A percentile compares a stretch with the other conserved stretches of the same genome.
Conservation (phyloP, 2,797 vertebrate genomes). For the Poliocrania exsul region DNA sequence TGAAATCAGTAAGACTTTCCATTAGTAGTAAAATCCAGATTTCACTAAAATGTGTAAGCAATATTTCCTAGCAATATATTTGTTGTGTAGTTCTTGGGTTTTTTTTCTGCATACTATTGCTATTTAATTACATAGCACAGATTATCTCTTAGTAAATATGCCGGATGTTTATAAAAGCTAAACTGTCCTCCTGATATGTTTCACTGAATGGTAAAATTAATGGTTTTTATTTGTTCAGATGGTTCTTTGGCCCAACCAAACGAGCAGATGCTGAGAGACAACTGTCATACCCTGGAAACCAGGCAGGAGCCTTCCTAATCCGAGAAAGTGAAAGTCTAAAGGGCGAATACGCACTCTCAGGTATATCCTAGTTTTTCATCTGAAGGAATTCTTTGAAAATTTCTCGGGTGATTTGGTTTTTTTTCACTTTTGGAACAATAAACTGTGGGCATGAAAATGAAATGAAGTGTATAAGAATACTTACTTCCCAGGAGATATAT, state of each 20-base stretch:
- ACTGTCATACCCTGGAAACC: constrained; percentile 80
- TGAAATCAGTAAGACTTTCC: neutral
- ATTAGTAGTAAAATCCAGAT: neutral
- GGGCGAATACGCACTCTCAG: constrained; percentile 90
- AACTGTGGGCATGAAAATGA: neutral
- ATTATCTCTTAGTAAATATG: constrained; percentile 14
- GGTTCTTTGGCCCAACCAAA: constrained; percentile 92
- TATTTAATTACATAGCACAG: neutral
- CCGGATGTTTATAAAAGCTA: neutral
- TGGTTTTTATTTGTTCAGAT: constrained; percentile 78
- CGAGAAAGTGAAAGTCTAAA: constrained; percentile 89
- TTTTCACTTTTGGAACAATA: neutral
- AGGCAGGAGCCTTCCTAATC: constrained; percentile 87
- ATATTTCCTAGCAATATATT: constrained; percentile 7
- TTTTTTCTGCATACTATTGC: neutral
- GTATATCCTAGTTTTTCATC: constrained; percentile 68
- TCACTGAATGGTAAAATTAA: constrained; percentile 12
- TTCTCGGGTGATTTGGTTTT: neutral
- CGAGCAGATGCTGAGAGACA: constrained; percentile 91
- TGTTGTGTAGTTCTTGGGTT: neutral
- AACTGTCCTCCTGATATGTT: constrained; percentile 1
- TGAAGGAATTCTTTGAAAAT: neutral
- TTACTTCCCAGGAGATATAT: neutral
- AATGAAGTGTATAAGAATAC: neutral
- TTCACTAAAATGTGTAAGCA: neutral